A percentile compares a stretch with the other conserved stretches of the same genome.
Conservation (phyloP, 2,888 invertebrate species). For the Notocelia uddmanniana region DNA sequence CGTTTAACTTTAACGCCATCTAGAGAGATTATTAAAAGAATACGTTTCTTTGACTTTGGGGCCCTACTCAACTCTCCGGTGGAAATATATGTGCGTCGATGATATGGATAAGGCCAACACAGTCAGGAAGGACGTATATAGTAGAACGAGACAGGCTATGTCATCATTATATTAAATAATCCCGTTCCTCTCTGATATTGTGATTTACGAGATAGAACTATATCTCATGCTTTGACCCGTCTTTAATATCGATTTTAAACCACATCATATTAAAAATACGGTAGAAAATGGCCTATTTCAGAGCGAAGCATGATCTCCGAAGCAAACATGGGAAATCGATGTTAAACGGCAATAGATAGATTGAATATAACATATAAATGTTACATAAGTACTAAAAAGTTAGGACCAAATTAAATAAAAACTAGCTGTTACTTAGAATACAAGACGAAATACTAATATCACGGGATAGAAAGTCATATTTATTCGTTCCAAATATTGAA, state of each 20-base stretch:
- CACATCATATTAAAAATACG: not conserved
- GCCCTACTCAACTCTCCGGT: not conserved
- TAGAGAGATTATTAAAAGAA: not conserved
- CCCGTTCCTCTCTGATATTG: not conserved
- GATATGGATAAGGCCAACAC: not conserved
- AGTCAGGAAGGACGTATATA: no score
- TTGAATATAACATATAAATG: not conserved
- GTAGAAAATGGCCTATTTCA: not conserved
- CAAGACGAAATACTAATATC: not conserved
- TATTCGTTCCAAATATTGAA: not conserved
- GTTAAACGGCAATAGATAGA: not conserved
- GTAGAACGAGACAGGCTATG: no score
- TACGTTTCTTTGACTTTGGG: not conserved
- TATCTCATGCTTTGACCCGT: not conserved
- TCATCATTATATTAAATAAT: not conserved
- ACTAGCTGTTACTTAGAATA: not conserved
- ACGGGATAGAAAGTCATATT: not conserved
- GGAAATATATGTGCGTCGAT: not conserved
- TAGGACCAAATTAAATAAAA: not conserved
- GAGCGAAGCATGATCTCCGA: not conserved
- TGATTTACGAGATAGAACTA: not conserved
- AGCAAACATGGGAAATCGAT: not conserved
- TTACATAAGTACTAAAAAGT: no score
- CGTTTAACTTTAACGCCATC: not conserved
- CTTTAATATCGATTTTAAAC: not conserved